These are phyloP conservation scores for Spongilla lacustris DNA, from an alignment of 37 sponge, comb jelly and placozoan species.

Conservation along the genomic window DNA sequence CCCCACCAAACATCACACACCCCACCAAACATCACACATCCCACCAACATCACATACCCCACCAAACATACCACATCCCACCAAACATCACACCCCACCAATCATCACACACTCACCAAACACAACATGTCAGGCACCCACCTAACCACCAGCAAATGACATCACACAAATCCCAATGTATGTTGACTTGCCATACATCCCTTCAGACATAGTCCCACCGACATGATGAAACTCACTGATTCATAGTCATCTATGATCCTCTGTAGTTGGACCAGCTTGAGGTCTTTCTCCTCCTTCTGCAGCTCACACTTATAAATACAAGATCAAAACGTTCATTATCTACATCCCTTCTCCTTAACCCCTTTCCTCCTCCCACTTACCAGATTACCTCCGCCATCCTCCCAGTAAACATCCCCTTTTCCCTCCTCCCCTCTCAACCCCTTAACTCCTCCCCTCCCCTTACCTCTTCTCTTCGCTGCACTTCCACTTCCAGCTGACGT, in stretches of 20 bases:
- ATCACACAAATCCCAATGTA: too few species aligned
- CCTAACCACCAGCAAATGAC: too few species aligned
- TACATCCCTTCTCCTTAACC: background rate
- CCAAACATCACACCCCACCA: too few species aligned
- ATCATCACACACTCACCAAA: too few species aligned
- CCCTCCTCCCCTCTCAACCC: background rate
- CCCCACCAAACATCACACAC: too few species aligned
- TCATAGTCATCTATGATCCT: conserved; percentile 47
- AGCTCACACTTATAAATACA: conserved; percentile 6
- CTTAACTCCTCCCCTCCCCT: background rate
- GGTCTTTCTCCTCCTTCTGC: conserved; percentile 31
- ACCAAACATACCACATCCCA: background rate
- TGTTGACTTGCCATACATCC: too few species aligned
- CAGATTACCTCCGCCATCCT: background rate
- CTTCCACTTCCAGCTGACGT: conserved; percentile 1
- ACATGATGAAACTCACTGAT: conserved; percentile 8
- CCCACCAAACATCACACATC: background rate
- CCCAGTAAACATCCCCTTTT: background rate
- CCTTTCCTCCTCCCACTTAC: background rate
- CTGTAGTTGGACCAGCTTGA: conserved; percentile 28
- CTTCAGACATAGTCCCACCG: too few species aligned
- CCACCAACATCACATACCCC: background rate
- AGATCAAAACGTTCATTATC: background rate
- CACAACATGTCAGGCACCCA: too few species aligned
- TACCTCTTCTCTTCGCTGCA: conserved; percentile 9